phyloP scores from a whole-genome alignment of 2,797 vertebrate genomes.

The Tokudaia tokunoshimensis region DNA sequence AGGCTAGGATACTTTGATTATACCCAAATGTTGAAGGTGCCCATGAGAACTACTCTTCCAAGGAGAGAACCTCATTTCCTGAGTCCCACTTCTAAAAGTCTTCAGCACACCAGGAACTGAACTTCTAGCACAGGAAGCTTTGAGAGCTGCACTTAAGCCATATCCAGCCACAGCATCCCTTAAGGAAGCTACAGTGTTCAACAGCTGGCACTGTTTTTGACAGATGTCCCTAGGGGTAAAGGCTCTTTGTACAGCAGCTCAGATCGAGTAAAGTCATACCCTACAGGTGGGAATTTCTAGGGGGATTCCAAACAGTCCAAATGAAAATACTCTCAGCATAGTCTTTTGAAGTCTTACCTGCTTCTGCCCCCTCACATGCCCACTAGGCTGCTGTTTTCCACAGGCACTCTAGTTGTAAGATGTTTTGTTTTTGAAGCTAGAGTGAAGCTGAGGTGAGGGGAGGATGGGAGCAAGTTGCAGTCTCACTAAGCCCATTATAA shows the following conservation, averaged over 20 bases:
- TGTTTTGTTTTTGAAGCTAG: constrained; percentile 14
- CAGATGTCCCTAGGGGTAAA: neutral
- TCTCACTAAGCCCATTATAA: neutral
- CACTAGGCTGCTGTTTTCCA: neutral
- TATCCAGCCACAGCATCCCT: neutral
- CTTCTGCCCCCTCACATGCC: neutral
- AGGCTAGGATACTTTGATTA: neutral
- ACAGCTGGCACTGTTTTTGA: neutral
- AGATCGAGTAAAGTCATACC: neutral
- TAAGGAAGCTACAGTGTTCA: neutral
- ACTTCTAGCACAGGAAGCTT: neutral
- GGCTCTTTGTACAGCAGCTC: neutral
- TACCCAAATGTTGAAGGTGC: neutral
- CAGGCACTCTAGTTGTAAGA: neutral
- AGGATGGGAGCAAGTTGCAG: neutral
- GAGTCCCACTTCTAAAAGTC: neutral
- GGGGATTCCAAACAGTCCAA: constrained; percentile 16
- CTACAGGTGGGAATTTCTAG: constrained; percentile 45
- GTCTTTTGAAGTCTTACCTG: neutral
- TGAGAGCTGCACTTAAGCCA: neutral
- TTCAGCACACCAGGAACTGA: neutral
- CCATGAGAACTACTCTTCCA: neutral
- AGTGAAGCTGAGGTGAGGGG: neutral
- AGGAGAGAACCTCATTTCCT: neutral
- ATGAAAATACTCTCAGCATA: neutral